Evolutionary conservation across 1,140 invertebrate species (phyloP), one percentile per base, ranked within the genome.

Genomic region (Drosophila trapezifrons): DNA sequence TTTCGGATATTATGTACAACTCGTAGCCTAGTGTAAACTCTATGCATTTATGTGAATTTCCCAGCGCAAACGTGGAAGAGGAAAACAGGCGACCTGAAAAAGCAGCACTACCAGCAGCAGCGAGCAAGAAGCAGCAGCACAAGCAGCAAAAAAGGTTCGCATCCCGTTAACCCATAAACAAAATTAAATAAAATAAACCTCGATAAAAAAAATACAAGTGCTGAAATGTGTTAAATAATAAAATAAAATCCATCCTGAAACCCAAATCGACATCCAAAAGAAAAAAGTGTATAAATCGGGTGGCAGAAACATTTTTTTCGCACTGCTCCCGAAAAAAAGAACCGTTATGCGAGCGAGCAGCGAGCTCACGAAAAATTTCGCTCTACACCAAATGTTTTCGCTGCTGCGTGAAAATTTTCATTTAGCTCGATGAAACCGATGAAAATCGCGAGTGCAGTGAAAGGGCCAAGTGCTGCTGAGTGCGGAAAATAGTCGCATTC

Each of bases 21-120:
- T 70, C 72, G 67, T 79, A 81, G 80, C 67, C 69, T 84, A 87
- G 84, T 89, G 85, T 89, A 89, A 87, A 84, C 59, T 87, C 76
- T 84, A 89, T 87, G 84, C 84, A 87, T 87, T 87, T 87, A 89
- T 84, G 84, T 90, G 81, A 87, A 87, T 90, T 90, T 59, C 60
- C 55, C 56, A 87, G 64, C 77, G 67, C 63, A 80, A 80, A 87
- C 67, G 83, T 83, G 84, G 69, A 83, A 70, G 82, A 81, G 64
- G 64, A 87, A 80, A 84, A 72, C 37, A 73, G 80, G 84, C 84
- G 73, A 87, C 62, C 77, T 84, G 80, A 89, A 87, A 89, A 89
- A 58, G 72, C 69, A 83, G 62, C 62, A 62, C 29, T 40, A 52
- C 52, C 63, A 60, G 58, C 62, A 42, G 71, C 60, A 78, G 57